Base-by-base conservation (phyloP, 2,113 vertebrate species). In the Xenopus tropicalis region DNA sequence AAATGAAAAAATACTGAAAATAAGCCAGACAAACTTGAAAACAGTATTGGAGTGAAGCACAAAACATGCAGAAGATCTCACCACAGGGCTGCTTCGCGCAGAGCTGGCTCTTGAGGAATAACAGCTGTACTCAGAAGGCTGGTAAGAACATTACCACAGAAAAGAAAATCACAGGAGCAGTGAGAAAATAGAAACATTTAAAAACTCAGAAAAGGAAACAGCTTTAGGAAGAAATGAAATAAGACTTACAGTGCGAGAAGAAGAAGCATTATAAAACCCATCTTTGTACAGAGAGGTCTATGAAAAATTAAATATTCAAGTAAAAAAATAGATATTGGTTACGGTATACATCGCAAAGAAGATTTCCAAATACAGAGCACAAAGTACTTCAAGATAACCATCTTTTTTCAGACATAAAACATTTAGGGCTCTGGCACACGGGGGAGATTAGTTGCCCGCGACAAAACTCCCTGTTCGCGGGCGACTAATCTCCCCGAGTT, bases 91-190 rank as follows among this genome's bases (percentile, higher is more conserved):
- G 88, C 88, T 99, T 79, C 82, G 91, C 65, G 91, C 80, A 66
- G 95, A 98, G 81, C 93, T 95, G 74, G 91, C 76, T 89, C 91
- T 90, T 72, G 94, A 97, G 58, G 96, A 96, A 74, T 87, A 90
- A 85, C 84, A 95, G 90, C 94, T 96, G 83, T 87, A 93, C 84
- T 96, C 97, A 81, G 95, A 96, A 12, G 94, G 94, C 96, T 99
- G 88, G 59, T 80, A 74, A 80, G 54, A 85, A 87, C 83, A 29
- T 87, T 75, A 82, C 22, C 66, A 85, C 86, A 80, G 76, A 85
- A 76, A 78, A 69, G 77, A 73, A 76, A 44, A 51, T 76, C 80
- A 87, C 78, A 85, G 29, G 66, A 46, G 44, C 64, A 76, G 12
- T 69, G 43, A 48, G 13, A 69, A 24, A 3, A 62, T 14, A 11